A percentile compares a stretch with the other conserved stretches of the same genome.
These are phyloP conservation scores for Sminthurides aquaticus DNA, from an alignment of 2,888 invertebrate species.

Conservation along the genomic window DNA sequence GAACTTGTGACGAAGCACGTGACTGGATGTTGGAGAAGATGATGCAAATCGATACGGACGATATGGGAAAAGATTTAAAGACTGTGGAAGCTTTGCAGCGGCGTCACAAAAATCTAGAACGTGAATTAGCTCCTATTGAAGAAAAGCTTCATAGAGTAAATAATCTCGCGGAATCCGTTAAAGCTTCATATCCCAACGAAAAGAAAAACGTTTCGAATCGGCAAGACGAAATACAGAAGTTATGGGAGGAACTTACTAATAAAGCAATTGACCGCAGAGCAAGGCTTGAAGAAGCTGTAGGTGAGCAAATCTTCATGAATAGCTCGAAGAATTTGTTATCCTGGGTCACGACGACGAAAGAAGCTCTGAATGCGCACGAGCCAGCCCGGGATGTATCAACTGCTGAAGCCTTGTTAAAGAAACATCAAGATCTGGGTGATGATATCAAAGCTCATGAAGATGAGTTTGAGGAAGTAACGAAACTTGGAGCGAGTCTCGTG, in stretches of 20 bases:
- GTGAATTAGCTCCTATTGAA: constrained; percentile 87
- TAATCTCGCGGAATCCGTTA: constrained; percentile 79
- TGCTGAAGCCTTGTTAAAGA: constrained; percentile 79
- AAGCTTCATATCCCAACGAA: constrained; percentile 86
- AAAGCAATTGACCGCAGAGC: constrained; percentile 77
- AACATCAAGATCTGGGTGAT: constrained; percentile 81
- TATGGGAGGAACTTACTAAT: constrained; percentile 78
- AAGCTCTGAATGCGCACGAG: constrained; percentile 68
- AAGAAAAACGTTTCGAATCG: constrained; percentile 72
- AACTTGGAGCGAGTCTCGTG: constrained; percentile 29
- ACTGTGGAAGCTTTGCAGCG: constrained; percentile 86
- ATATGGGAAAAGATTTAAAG: constrained; percentile 69
- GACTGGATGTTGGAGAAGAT: constrained; percentile 98
- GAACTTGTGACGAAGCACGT: constrained; percentile 90
- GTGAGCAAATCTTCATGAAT: constrained; percentile 84
- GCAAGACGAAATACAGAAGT: constrained; percentile 72
- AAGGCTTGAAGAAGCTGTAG: constrained; percentile 86
- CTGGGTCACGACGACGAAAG: constrained; percentile 74
- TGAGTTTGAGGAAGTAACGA: constrained; percentile 50
- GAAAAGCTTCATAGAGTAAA: constrained; percentile 82
- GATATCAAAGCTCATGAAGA: constrained; percentile 85
- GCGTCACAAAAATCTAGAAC: constrained; percentile 82
- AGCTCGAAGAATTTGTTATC: constrained; percentile 69
- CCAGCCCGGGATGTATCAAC: constrained; percentile 82
- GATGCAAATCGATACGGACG: constrained; percentile 66